phyloP scores from a whole-genome alignment of 2,888 invertebrate genomes.

The Trichogramma dendrolimi region DNA sequence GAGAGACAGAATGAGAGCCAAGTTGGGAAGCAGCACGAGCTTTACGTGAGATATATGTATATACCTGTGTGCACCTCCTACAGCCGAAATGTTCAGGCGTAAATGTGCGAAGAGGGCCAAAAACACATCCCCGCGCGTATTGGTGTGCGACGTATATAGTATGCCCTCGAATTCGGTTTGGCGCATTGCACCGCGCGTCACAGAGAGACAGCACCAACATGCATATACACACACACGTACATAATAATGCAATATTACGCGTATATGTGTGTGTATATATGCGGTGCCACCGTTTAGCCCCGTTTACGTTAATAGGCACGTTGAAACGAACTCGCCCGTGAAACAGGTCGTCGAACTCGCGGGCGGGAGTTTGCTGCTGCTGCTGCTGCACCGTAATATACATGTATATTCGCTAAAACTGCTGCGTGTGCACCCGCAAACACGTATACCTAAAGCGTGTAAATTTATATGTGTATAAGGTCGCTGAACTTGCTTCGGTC shows the following conservation, averaged over 20 bases:
- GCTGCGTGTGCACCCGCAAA: not conserved
- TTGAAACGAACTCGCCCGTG: slow-evolving; percentile 35
- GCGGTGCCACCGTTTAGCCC: slow-evolving; percentile 37
- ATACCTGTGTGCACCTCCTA: not conserved
- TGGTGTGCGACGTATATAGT: too few species aligned
- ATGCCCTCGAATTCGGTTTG: too few species aligned
- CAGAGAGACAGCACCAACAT: too few species aligned
- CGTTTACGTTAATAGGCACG: slow-evolving; percentile 41
- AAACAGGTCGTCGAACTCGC: slow-evolving; percentile 40
- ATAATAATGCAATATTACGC: too few species aligned
- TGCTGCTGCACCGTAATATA: not conserved
- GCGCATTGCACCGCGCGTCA: too few species aligned
- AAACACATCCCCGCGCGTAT: not conserved
- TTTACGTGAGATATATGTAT: not conserved
- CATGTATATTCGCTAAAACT: slow-evolving; percentile 1
- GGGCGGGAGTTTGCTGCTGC: slow-evolving; percentile 8
- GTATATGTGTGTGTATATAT: not conserved
- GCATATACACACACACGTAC: too few species aligned
- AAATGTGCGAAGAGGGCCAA: not conserved
- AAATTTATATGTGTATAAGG: not conserved
- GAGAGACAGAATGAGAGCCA: not conserved
- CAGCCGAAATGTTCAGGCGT: not conserved
- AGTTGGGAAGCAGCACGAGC: not conserved
- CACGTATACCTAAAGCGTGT: not conserved
- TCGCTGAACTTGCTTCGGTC: too few species aligned